A percentile compares a stretch with the other conserved stretches of the same genome.
phyloP scores from a whole-genome alignment of 1,140 invertebrate genomes.

The Battus philenor region DNA sequence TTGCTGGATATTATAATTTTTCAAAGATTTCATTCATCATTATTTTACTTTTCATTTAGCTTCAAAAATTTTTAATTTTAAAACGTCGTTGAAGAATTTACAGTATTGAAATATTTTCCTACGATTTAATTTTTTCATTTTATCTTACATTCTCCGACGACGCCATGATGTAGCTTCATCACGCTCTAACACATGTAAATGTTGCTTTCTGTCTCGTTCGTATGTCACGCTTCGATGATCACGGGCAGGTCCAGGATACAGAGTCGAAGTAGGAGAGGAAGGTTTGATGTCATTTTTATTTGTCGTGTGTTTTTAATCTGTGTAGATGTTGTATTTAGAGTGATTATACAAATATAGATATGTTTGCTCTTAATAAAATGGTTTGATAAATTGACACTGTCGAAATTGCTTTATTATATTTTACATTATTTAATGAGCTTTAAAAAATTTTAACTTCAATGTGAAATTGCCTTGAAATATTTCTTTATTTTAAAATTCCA shows the following conservation, averaged over 20 bases:
- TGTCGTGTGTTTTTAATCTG: slow-evolving; percentile 31
- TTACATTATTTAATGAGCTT: no score
- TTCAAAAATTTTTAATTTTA: slow-evolving; percentile 7
- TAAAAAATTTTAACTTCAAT: no score
- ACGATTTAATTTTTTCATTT: no score
- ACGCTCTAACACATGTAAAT: slow-evolving; percentile 71
- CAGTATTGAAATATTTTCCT: neutral
- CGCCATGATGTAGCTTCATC: slow-evolving; percentile 37
- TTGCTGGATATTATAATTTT: neutral
- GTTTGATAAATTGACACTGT: neutral
- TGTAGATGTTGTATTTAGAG: slow-evolving; percentile 22
- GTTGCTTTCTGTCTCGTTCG: slow-evolving; percentile 68
- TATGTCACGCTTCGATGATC: slow-evolving; percentile 45
- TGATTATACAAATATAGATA: no score
- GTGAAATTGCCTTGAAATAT: no score
- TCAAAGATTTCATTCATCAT: neutral
- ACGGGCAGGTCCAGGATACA: slow-evolving; percentile 63
- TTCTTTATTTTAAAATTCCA: no score
- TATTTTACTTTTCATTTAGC: slow-evolving; percentile 1
- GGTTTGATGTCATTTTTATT: slow-evolving; percentile 54
- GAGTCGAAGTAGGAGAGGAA: slow-evolving; percentile 67
- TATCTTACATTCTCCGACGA: slow-evolving; percentile 14
- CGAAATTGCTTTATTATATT: no score
- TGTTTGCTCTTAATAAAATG: slow-evolving; percentile 18
- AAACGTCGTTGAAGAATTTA: neutral